Percentiles rank a stretch among this genome's conserved stretches.
Conservation (phyloP, 1,140 invertebrate genomes). For the Papilio polyxenes region DNA sequence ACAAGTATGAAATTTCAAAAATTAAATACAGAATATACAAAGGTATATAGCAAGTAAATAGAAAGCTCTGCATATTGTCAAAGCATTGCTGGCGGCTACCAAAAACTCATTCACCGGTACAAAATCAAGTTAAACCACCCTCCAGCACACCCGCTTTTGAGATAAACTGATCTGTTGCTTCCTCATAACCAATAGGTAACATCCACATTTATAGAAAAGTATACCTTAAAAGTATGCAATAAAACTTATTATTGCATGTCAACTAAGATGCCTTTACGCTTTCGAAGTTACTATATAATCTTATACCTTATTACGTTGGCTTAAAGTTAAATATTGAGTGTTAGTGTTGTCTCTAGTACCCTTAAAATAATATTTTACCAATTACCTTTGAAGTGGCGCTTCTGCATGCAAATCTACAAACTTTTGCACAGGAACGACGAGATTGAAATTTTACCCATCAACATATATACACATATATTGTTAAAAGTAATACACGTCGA, state of each 20-base stretch:
- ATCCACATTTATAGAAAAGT: conserved; percentile 38
- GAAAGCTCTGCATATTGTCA: conserved; percentile 30
- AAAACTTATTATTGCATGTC: conserved; percentile 40
- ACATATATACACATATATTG: background rate
- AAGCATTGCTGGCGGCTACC: conserved; percentile 77
- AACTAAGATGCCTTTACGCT: background rate
- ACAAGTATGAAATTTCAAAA: too few relatives aligned
- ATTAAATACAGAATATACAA: background rate
- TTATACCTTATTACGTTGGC: background rate
- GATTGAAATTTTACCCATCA: conserved; percentile 65
- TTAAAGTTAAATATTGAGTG: conserved; percentile 37
- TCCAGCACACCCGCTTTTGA: conserved; percentile 61
- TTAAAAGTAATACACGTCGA: too few relatives aligned
- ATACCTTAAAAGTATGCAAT: background rate
- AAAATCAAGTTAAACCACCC: conserved; percentile 75
- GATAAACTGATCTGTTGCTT: conserved; percentile 64
- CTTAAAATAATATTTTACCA: conserved; percentile 60
- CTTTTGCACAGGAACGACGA: conserved; percentile 47
- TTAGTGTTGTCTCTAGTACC: conserved; percentile 27
- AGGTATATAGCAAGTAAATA: conserved; percentile 28
- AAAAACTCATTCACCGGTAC: conserved; percentile 79
- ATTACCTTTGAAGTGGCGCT: conserved; percentile 78
- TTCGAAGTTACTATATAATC: background rate
- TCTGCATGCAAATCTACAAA: conserved; percentile 77
- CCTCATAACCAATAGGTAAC: conserved; percentile 39